A percentile compares a stretch with the other conserved stretches of the same genome.
Conservation (phyloP, 2,113 vertebrate genomes). For the Chrysemys picta region DNA sequence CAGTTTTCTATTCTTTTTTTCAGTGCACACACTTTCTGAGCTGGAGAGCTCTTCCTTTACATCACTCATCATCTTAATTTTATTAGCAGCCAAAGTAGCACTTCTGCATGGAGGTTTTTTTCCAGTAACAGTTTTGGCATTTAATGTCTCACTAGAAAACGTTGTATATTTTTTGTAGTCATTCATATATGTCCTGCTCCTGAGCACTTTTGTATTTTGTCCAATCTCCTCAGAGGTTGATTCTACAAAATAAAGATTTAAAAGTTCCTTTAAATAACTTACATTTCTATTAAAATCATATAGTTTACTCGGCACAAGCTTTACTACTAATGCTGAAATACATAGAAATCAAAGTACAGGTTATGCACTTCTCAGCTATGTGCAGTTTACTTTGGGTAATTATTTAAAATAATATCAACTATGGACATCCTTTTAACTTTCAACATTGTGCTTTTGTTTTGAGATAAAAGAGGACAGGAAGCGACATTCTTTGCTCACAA, state of each 20-base stretch:
- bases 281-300: not conserved
- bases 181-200: conserved; percentile 29
- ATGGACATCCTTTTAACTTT: not conserved
- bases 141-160: conserved; percentile 19
- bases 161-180: conserved; percentile 41
- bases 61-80: conserved; percentile 83
- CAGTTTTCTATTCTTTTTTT: conserved; percentile 61
- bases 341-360: not conserved
- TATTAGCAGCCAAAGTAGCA: conserved; percentile 84
- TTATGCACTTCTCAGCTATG: not conserved
- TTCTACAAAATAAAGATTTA: conserved; percentile 62
- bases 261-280: conserved; percentile 1
- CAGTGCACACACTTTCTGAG: conserved; percentile 51
- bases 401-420: not conserved
- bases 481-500: not conserved
- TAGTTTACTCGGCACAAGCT: not conserved
- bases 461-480: not conserved
- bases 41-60: conserved; percentile 71
- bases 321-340: not conserved
- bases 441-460: not conserved
- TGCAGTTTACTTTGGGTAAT: not conserved
- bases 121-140: conserved; percentile 12
- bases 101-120: conserved; percentile 78
- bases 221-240: conserved; percentile 61
- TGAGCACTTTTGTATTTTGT: conserved; percentile 49